Percentiles rank a stretch among this genome's conserved stretches.
Evolutionary conservation across 2,113 vertebrate genomes (phyloP).

Genomic region (Pelodiscus sinensis): DNA sequence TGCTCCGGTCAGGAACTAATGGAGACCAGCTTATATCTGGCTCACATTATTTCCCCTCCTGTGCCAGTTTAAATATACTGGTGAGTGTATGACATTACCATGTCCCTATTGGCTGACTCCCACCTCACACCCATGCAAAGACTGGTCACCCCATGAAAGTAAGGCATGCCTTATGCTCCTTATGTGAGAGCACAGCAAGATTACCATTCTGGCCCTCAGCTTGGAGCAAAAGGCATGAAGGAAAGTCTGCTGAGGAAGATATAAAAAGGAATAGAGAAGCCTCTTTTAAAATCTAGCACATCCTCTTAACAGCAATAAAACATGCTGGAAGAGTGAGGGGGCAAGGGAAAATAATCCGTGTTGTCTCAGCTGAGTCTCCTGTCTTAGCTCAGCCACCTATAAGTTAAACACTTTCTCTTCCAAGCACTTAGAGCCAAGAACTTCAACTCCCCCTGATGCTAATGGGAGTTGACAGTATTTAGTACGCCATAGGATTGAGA

Average conservation of each 20-base stretch:
- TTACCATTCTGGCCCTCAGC: background rate
- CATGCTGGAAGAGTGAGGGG: background rate
- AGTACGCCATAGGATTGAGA: background rate
- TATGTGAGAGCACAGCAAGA: accelerated
- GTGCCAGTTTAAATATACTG: background rate
- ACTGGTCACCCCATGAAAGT: background rate
- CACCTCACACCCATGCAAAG: background rate
- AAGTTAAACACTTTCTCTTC: background rate
- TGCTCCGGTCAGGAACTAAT: background rate
- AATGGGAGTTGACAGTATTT: background rate
- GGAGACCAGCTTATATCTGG: background rate
- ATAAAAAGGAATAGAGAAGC: background rate
- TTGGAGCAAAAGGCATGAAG: background rate
- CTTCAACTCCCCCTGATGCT: accelerated
- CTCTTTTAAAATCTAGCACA: background rate
- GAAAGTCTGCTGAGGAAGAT: background rate
- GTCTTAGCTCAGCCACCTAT: background rate
- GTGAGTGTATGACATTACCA: background rate
- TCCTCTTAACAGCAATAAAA: background rate
- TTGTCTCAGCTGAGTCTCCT: accelerated
- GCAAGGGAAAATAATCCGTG: background rate
- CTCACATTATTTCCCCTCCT: background rate
- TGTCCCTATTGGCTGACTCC: background rate
- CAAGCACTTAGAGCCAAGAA: background rate
- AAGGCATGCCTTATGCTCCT: accelerated